Percentiles rank a stretch among this genome's conserved stretches.
phyloP scores from a whole-genome alignment of 2,888 invertebrate species.

The Mesodorylaimus sp. region DNA sequence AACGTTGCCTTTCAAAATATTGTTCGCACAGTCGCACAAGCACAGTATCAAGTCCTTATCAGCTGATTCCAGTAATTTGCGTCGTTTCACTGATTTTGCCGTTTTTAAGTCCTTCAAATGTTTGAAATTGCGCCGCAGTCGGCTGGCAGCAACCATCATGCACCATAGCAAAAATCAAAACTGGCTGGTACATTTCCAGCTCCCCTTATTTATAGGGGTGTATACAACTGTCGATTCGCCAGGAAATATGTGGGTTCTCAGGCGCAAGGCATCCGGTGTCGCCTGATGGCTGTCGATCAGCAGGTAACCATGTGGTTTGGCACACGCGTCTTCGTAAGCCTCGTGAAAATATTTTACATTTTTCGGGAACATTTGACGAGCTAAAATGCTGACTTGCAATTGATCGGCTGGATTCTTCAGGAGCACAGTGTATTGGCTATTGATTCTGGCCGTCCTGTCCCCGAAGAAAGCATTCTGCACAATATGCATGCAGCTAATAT shows the following conservation, averaged over 20 bases:
- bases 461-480: slow-evolving; percentile 7
- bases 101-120: no score
- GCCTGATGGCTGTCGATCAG: slow-evolving; percentile 7
- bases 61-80: no score
- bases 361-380: slow-evolving; percentile 3
- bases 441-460: slow-evolving; percentile 4
- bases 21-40: no score
- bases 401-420: slow-evolving; percentile 8
- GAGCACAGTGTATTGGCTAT: slow-evolving; percentile 6
- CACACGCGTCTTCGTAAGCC: slow-evolving; percentile 5
- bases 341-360: slow-evolving; percentile 1
- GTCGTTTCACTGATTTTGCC: no score
- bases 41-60: no score
- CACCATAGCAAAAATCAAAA: no score
- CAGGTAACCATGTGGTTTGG: slow-evolving; percentile 8
- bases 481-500: slow-evolving; percentile 4
- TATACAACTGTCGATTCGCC: no score
- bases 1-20: no score
- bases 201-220: no score
- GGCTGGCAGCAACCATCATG: no score
- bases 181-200: no score
- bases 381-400: background rate
- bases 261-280: background rate
- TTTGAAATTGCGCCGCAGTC: no score
- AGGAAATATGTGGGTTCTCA: slow-evolving; percentile 3